Evolutionary conservation across 2,797 vertebrate genomes (phyloP), one percentile per base, ranked within the genome.

Genomic region (Pampus argenteus): DNA sequence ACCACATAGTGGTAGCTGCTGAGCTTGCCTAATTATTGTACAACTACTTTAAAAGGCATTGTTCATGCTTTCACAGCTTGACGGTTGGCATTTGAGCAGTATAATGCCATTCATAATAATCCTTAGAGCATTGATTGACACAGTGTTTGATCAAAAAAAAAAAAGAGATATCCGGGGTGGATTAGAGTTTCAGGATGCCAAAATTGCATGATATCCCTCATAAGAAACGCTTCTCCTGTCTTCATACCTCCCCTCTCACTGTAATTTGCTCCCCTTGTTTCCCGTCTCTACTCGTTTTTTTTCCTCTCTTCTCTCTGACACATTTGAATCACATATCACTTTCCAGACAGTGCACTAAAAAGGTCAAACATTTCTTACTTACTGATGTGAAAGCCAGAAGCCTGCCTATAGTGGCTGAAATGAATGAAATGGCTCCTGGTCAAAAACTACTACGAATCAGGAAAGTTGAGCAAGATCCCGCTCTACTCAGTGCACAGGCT

Each of bases 291-390:
- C 58, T 68, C 73, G 49, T 82, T 76, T 87, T 86, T 79, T 74
- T 31, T 42, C 73, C 54, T 56, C 28, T 50, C 51, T 61, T 76
- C 76, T 79, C 66, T 62, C 85, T 89, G 84, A 80, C 88, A 88
- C 75, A 87, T 87, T 87, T 85, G 79, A 91, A 88, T 91, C 85
- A 87, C 89, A 93, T 82, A 89, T 93, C 90, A 87, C 88, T 90
- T 92, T 91, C 81, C 84, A 86, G 84, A 84, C 82, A 65, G 70
- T 85, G 81, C 81, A 62, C 83, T 10, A 82, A 85, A 93, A 94
- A 93, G 92, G 93, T 93, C 93, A 93, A 89, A 89, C 83, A 82
- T 89, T 81, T 85, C 78, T 87, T n/a, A n/a, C 75, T 87, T 54
- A 79, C 74, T 78, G 76, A 82, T 73, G 82, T 88, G 78, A 89